Percentiles rank a stretch among this genome's conserved stretches.
phyloP scores from a whole-genome alignment of 2,113 vertebrate genomes.

The Bubo scandiacus region DNA sequence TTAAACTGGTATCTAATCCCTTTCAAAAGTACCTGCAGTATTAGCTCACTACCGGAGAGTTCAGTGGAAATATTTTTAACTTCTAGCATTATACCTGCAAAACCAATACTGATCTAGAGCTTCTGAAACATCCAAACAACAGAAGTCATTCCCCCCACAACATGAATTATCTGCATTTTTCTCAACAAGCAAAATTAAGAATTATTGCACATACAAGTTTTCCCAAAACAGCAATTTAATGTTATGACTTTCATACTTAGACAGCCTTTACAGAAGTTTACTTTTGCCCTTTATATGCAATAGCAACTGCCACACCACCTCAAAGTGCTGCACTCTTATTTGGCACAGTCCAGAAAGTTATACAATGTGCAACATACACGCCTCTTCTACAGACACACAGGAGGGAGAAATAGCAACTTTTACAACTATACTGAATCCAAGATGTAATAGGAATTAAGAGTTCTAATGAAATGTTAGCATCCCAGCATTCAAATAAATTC shows the following conservation, averaged over 20 bases:
- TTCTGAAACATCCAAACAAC: not conserved
- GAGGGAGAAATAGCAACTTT: not conserved
- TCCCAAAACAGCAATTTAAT: not conserved
- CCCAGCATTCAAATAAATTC: not conserved
- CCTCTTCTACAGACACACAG: not conserved
- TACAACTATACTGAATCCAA: not conserved
- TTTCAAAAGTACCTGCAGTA: not conserved
- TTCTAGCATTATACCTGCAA: not conserved
- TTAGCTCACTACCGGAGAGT: not conserved
- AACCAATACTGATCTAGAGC: conserved; percentile 8
- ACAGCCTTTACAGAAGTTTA: not conserved
- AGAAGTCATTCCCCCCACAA: not conserved
- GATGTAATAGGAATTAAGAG: not conserved
- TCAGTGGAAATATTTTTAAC: not conserved
- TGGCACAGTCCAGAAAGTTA: not conserved
- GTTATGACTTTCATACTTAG: not conserved
- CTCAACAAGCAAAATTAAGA: not conserved
- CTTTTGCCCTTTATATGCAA: not conserved
- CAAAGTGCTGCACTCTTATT: not conserved
- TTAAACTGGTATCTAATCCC: conserved; percentile 3
- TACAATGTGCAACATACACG: not conserved
- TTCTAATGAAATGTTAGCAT: not conserved
- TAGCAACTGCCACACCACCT: not conserved
- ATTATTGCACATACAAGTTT: not conserved
- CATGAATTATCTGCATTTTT: not conserved